A percentile compares a stretch with the other conserved stretches of the same genome.
These are phyloP conservation scores for Brachyopa scutellaris DNA, from an alignment of 2,888 invertebrate species.

Conservation along the genomic window DNA sequence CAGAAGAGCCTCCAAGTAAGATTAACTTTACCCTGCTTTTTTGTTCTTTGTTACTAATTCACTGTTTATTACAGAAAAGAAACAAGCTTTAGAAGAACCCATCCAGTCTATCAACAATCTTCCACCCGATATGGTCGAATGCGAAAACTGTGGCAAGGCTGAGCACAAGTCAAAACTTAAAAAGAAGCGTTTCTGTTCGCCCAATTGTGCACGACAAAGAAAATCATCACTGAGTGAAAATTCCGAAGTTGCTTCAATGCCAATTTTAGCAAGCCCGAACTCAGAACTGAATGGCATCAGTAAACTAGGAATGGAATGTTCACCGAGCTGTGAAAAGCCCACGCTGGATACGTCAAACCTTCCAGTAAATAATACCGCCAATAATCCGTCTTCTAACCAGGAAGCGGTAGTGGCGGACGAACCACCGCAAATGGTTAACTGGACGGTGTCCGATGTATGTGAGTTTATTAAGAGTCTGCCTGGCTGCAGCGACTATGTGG, in stretches of 20 bases:
- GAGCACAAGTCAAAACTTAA: conserved; percentile 87
- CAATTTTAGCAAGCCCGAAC: conserved; percentile 37
- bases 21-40: conserved; percentile 73
- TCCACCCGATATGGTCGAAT: conserved; percentile 81
- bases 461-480: conserved; percentile 94
- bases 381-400: conserved; percentile 27
- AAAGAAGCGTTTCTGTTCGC: conserved; percentile 90
- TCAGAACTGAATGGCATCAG: conserved; percentile 28
- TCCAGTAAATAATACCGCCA: conserved; percentile 13
- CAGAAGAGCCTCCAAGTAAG: conserved; percentile 91
- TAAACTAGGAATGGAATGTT: conserved; percentile 35
- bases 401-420: conserved; percentile 73
- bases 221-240: conserved; percentile 80
- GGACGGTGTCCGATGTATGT: conserved; percentile 92
- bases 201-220: conserved; percentile 84
- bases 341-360: conserved; percentile 43
- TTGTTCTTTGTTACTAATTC: conserved; percentile 24
- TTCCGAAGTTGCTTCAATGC: conserved; percentile 44
- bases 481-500: conserved; percentile 95
- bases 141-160: conserved; percentile 89
- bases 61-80: conserved; percentile 77
- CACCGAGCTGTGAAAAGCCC: conserved; percentile 28
- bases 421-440: conserved; percentile 79
- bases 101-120: conserved; percentile 53
- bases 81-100: conserved; percentile 77